phyloP scores from a whole-genome alignment of 2,113 vertebrate genomes.

The Colinus virginianus region DNA sequence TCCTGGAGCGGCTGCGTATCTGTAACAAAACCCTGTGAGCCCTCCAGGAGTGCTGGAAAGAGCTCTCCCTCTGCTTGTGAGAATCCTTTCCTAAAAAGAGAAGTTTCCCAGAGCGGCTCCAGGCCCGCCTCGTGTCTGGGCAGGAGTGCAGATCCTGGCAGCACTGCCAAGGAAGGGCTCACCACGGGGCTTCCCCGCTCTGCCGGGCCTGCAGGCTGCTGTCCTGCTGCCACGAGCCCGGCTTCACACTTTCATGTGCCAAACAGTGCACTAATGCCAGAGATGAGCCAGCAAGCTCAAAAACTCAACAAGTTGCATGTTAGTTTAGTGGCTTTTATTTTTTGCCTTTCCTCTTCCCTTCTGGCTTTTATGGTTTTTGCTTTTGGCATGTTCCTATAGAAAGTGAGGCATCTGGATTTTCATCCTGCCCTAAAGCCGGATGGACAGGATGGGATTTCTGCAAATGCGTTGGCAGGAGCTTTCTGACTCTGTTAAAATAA shows the following conservation, averaged over 20 bases:
- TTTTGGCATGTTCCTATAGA: slow-evolving; percentile 3
- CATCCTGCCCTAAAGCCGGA: slow-evolving; percentile 4
- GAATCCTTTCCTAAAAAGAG: slow-evolving; percentile 16
- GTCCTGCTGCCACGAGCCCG: neutral
- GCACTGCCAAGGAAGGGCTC: neutral
- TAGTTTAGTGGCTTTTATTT: neutral
- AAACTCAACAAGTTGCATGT: neutral
- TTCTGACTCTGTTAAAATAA: neutral
- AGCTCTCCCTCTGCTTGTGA: neutral
- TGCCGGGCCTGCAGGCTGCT: rapidly evolving
- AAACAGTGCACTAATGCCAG: neutral
- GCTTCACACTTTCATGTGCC: neutral
- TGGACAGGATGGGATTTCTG: neutral
- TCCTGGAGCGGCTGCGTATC: neutral
- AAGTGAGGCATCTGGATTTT: neutral
- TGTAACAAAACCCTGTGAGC: neutral
- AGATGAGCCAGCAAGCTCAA: neutral
- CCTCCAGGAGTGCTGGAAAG: neutral
- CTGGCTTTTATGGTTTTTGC: slow-evolving; percentile 11
- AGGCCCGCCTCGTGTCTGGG: neutral
- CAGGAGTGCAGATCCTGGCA: neutral
- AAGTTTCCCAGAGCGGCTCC: neutral
- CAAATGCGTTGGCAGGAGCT: neutral
- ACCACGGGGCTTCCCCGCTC: neutral
- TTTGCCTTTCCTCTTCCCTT: neutral